Base-by-base conservation (phyloP, 2,888 invertebrate genomes). In the Neoscelio sp. region DNA sequence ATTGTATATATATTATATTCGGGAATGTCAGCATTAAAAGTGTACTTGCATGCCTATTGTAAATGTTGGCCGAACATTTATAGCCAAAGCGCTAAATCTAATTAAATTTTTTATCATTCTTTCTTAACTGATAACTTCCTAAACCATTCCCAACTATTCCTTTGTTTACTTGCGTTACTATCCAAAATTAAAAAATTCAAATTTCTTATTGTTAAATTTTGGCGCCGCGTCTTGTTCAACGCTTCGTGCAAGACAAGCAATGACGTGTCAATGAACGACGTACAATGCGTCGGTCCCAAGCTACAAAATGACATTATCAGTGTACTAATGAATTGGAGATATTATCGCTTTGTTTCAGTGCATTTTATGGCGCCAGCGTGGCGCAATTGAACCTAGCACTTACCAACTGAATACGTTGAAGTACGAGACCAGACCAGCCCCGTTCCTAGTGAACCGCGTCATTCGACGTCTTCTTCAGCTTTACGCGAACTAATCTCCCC, bases 191-290 rank as follows among this genome's bases (percentile, higher is more conserved):
- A n/a, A n/a, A n/a, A n/a, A n/a, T n/a, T n/a, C n/a, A n/a, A n/a
- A n/a, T n/a, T n/a, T n/a, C n/a, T n/a, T n/a, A n/a, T n/a, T n/a
- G n/a, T n/a, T n/a, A n/a, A n/a, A n/a, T n/a, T n/a, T n/a, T n/a
- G n/a, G n/a, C n/a, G n/a, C 1, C 10, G 65, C 0, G 42, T 65
- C 2, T 50, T 65, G 2, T 65, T 65, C 7, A 65, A 65, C n/a
- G 65, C 65, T n/a, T 65, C 65, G 3, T 1, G 28, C 7, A 10
- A 13, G 0, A 60, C 44, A 1, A 6, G 2, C 0, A 33, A 1
- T 1, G 17, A 50, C 0, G 7, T 17, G 0, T 40, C 40, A 0
- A 3, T 65, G 0, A 65, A 65, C 13, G 26, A 40, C 12, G 20
- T 52, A 3, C 15, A 48, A 3, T n/a, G 2, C 1, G 28, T 30